Conservation (phyloP, 2,113 vertebrate species). For the Ciconia stormi region DNA sequence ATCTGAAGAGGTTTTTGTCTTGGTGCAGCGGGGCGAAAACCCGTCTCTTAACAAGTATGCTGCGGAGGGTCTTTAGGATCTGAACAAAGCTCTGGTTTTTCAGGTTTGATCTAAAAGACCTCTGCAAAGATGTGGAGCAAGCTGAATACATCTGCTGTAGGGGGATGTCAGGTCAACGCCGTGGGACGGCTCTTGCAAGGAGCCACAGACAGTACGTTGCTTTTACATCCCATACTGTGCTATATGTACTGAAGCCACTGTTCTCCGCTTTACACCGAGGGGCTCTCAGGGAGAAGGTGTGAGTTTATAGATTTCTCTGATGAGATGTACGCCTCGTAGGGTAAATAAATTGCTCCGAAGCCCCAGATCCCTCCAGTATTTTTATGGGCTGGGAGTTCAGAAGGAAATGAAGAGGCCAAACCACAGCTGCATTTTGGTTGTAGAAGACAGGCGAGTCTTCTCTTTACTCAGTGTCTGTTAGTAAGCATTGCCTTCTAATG, state of each 20-base stretch:
- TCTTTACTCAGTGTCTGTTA: not conserved
- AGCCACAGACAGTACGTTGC: accelerated
- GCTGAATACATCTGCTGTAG: accelerated
- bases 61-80: not conserved
- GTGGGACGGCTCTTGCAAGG: not conserved
- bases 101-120: not conserved
- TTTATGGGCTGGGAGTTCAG: not conserved
- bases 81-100: not conserved
- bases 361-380: not conserved
- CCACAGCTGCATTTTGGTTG: not conserved
- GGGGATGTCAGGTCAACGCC: not conserved
- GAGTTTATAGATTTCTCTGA: not conserved
- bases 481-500: not conserved
- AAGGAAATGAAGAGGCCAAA: not conserved
- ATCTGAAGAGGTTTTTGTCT: not conserved
- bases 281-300: not conserved
- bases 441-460: not conserved
- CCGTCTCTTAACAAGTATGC: accelerated
- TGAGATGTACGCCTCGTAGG: not conserved
- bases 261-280: not conserved
- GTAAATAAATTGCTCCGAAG: not conserved
- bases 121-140: not conserved
- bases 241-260: accelerated
- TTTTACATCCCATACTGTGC: not conserved
- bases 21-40: accelerated